Evolutionary conservation across 1,140 invertebrate genomes (phyloP), one percentile per base, ranked within the genome.

Genomic region (Vanessa atalanta): DNA sequence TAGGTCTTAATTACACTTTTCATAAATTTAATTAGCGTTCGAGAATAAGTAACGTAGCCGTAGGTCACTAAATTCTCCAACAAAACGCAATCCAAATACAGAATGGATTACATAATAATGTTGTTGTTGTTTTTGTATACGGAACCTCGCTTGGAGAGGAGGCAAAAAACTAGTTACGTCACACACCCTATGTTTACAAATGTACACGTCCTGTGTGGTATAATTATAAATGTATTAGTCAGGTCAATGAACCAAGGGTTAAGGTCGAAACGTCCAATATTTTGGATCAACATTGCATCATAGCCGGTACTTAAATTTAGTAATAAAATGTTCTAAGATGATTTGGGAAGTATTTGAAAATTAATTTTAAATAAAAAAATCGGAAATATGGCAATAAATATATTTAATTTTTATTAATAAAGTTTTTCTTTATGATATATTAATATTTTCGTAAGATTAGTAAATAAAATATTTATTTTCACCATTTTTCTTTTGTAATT

Each of bases 221-320:
- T 89, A 89, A 89, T 89, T 89, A 89, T 89, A 89, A 89, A 84
- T 77, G 81, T 86, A 88, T 89, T 89, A 89, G 86, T 82, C 76
- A 79, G 88, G 85, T 88, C 86, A 82, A 70, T 65, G 84, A 68
- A 77, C 85, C 79, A 69, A 77, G 77, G 80, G 83, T 84, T 82
- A 85, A 87, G 86, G 86, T 82, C 80, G 82, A 65, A 20, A 75
- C 31, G 64, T 47, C 64, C 66, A 65, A 64, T 75, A 74, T 74
- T 74, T 74, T 61, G 31, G 48, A 63, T 61, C 26, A 37, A 61
- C 20, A 2, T 37, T 31, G 31, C 57, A 61, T 13, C 31, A 61
- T 12, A 61, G 14, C 23, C 13, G 23, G 5, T 11, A 43, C 9
- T 43, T 43, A 43, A 43, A 43, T 43, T 43, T 43, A 5, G 6